Evolutionary conservation across 2,888 invertebrate species (phyloP), one percentile per base, ranked within the genome.

Genomic region (Pachymerium ferrugineum): DNA sequence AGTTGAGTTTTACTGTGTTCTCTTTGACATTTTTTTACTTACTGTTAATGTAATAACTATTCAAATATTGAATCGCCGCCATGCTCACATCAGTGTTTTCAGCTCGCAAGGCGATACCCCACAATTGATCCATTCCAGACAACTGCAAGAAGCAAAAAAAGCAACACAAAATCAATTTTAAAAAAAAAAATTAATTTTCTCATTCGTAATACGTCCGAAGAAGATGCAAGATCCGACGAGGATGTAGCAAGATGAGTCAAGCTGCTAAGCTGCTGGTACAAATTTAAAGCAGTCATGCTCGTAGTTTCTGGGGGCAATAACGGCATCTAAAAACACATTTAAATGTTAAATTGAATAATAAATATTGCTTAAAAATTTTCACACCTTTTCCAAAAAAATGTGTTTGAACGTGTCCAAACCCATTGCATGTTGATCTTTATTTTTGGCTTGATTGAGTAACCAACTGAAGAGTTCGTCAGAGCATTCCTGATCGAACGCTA

Each of bases 391-490:
- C 72, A 92, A 85, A 80, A 96, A 94, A 29, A 97, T 86, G 80
- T 94, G 92, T 79, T 93, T 89, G 72, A 96, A 84, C 0, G 94
- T 92, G 79, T 94, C 94, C 74, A 92, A 86, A 2, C 92, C 92
- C 1, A 97, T 85, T 0, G 95, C 95, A 83, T 97, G 96, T 78
- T 94, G 91, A 77, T 96, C 94, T 77, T 85, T 84, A 19, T 92
- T 91, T 83, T 94, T 93, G 1, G 94, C 92, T 83, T 97, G 96
- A 8, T 92, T 91, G 47, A 96, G 87, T 70, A 97, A 84, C 97
- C 97, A 97, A 75, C 92, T 93, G 82, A 96, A 94, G 28, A 95
- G 87, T 79, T 96, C 95, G 82, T 97, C 96, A 0, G 92, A 90
- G 79, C 94, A 94, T 79, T 92, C 92, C 0, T 87, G 83, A 81